Conservation (phyloP, 2,797 vertebrate genomes). For the Todus mexicanus region DNA sequence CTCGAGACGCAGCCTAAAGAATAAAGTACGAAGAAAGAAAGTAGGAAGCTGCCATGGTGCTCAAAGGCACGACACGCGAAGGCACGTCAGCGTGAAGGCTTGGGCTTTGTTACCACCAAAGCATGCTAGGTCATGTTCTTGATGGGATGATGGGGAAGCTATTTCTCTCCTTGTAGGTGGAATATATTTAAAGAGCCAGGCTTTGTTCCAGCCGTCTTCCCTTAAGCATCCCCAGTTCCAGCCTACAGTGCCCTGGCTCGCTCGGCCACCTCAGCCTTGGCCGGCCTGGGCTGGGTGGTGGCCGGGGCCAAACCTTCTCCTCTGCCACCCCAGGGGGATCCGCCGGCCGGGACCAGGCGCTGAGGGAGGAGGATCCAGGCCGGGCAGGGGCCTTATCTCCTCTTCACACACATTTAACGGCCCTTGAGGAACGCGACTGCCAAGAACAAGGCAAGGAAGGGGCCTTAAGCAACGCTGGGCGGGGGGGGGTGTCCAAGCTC, state of each 20-base stretch:
- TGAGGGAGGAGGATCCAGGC: no score
- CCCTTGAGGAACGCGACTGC: background rate
- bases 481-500: background rate
- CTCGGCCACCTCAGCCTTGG: rapidly evolving
- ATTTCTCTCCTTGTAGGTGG: background rate
- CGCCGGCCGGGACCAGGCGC: background rate
- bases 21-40: no score
- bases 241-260: no score
- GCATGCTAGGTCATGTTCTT: background rate
- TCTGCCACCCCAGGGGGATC: background rate
- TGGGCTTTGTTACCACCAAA: background rate
- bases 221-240: no score
- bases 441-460: background rate
- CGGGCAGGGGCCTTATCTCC: background rate
- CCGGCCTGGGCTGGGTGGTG: background rate
- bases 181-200: background rate
- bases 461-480: background rate
- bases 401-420: background rate
- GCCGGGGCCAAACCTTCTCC: no score
- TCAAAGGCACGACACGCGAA: background rate
- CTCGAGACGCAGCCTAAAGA: background rate
- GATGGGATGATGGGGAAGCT: rapidly evolving
- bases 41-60: background rate
- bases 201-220: background rate
- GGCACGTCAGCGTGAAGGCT: background rate